Percentiles rank a stretch among this genome's conserved stretches.
Evolutionary conservation across 2,888 invertebrate species (phyloP).

Genomic region (Chelonus formosanus): DNA sequence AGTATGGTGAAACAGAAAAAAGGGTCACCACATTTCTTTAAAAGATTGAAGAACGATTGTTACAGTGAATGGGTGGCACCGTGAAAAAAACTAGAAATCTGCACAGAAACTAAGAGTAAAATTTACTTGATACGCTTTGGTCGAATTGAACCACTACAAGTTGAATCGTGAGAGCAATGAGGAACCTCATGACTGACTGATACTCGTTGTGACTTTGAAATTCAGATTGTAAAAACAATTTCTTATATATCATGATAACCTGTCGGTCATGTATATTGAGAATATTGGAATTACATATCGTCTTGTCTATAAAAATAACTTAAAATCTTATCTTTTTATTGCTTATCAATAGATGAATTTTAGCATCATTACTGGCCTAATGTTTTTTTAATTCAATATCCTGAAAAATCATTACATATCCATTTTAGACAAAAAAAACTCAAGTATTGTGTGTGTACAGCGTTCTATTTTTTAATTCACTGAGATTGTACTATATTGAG

Average conservation of each 20-base stretch:
- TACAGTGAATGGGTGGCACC: slow-evolving; percentile 53
- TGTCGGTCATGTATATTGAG: slow-evolving; percentile 20
- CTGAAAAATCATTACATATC: too few relatives aligned
- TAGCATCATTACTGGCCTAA: too few relatives aligned
- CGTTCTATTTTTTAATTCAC: too few relatives aligned
- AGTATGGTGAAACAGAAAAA: too few relatives aligned
- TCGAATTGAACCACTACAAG: slow-evolving; percentile 12
- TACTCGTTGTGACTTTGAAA: slow-evolving; percentile 14
- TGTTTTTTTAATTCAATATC: too few relatives aligned
- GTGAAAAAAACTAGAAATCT: slow-evolving; percentile 34
- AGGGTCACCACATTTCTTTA: too few relatives aligned
- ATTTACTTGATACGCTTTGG: slow-evolving; percentile 17
- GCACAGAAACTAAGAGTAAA: not conserved
- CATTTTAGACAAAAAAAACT: too few relatives aligned
- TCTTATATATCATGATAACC: slow-evolving; percentile 28
- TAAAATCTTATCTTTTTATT: too few relatives aligned
- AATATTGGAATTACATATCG: slow-evolving; percentile 6
- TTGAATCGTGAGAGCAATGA: not conserved
- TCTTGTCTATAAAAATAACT: too few relatives aligned
- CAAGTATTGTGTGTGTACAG: too few relatives aligned
- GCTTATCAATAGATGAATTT: too few relatives aligned
- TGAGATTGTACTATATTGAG: too few relatives aligned
- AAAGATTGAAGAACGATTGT: slow-evolving; percentile 14
- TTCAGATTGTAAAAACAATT: not conserved
- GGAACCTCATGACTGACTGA: slow-evolving; percentile 13